Evolutionary conservation across 2,113 vertebrate genomes (phyloP).

Genomic region (Conger conger): DNA sequence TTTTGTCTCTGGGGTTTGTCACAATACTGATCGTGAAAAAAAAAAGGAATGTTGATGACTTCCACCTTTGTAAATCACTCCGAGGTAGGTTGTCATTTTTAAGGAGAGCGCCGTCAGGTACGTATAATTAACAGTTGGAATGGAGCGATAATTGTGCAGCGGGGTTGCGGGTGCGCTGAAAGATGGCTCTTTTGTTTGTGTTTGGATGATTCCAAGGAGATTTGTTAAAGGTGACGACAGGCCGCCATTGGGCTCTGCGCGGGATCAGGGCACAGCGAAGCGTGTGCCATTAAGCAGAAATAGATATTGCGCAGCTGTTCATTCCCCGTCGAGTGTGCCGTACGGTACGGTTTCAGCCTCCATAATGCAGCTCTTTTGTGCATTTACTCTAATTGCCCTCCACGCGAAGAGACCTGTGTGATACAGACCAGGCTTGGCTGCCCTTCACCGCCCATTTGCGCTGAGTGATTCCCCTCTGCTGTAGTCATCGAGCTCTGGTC

Average conservation of each 20-base stretch:
- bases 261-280: slow-evolving; percentile 30
- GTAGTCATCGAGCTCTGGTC: slow-evolving; percentile 38
- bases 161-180: neutral
- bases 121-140: neutral
- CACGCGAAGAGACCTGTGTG: neutral
- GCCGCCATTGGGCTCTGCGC: slow-evolving; percentile 31
- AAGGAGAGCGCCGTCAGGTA: neutral
- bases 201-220: slow-evolving; percentile 35
- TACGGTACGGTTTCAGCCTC: neutral
- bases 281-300: slow-evolving; percentile 52
- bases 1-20: neutral
- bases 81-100: neutral
- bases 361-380: slow-evolving; percentile 14
- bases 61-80: slow-evolving; percentile 11
- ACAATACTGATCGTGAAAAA: neutral
- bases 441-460: slow-evolving; percentile 6
- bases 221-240: slow-evolving; percentile 39
- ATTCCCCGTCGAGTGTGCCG: slow-evolving; percentile 32
- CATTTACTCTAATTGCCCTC: slow-evolving; percentile 18
- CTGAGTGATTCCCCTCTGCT: slow-evolving; percentile 22
- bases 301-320: slow-evolving; percentile 60
- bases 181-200: slow-evolving; percentile 10
- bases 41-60: slow-evolving; percentile 10
- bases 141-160: neutral
- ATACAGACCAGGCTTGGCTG: neutral